Base-by-base conservation (phyloP, 2,113 vertebrate species). In the Etia nguti region DNA sequence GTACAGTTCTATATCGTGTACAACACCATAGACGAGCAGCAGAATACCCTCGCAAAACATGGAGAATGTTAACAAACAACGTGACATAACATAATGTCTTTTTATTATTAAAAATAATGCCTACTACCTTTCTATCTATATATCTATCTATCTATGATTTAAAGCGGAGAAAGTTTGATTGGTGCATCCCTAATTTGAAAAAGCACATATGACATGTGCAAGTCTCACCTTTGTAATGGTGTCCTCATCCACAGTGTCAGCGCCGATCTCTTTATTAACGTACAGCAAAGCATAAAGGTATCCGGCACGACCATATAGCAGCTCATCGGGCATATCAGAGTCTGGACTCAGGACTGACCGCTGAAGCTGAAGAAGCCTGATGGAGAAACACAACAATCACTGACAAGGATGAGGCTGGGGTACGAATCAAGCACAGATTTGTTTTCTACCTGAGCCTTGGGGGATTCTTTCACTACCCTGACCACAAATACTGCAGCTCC, bases 211-310 rank as follows among this genome's bases (percentile, higher is more conserved):
- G 34, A n/a, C 60, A n/a, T n/a, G 68, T 46, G 24, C 3, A n/a
- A 10, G 24, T 20, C 68, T 94, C 91, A 99, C 99, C 97, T 98
- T 97, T 85, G 96, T 90, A 38, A 99, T 93, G 68, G 94, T 91
- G 73, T 89, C 89, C 50, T 97, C 96, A 1, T 97, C 96, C 92
- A 99, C 97, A 0, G 98, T 94, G 56, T 96, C 95, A 0, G 97
- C 95, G 50, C 97, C 95, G 0, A 99, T 97, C 96, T 99, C 98
- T 20, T 96, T 96, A 87, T 98, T 98, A 80, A 99, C 57, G 80
- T 98, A 99, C 10, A 99, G 96, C 89, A 99, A 96, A 81, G 99
- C 97, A 10, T 97, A 99, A 0, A 99, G 96, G 73, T 98, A 99
- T 6, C 99, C 99, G 1, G 98, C 97, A 18, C 98, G 97, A 22